Evolutionary conservation across 1,140 invertebrate genomes (phyloP).

Genomic region (Pseudachorutes palmiensis): DNA sequence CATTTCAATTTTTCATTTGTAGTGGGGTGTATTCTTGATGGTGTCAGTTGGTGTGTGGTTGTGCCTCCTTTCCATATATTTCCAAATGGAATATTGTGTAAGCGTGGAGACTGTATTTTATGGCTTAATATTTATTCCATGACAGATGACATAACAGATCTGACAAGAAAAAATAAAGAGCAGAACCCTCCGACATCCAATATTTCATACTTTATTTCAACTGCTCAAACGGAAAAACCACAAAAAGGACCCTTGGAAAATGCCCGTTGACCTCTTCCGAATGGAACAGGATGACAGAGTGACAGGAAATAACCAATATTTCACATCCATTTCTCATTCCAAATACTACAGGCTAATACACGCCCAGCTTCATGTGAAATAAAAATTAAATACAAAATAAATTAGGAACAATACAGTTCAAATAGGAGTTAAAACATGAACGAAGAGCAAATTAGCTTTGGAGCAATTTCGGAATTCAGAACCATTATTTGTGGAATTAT

Average conservation of each 20-base stretch:
- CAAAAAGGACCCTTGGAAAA: background rate
- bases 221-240: background rate
- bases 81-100: background rate
- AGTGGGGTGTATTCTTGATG: no score
- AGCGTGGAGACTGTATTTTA: slow-evolving; percentile 4
- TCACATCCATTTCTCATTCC: background rate
- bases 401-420: background rate
- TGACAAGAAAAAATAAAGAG: slow-evolving; percentile 7
- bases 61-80: no score
- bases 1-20: no score
- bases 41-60: no score
- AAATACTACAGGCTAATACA: background rate
- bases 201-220: slow-evolving; percentile 4
- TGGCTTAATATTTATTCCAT: slow-evolving; percentile 12
- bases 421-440: no score
- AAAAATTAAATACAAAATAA: background rate
- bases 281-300: slow-evolving; percentile 4
- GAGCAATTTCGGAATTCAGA: no score
- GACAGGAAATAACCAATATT: slow-evolving; percentile 8
- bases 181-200: slow-evolving; percentile 6
- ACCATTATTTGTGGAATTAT: no score
- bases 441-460: no score
- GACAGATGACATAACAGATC: slow-evolving; percentile 12
- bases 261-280: background rate
- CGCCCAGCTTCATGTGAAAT: background rate